Percentiles rank a stretch among this genome's conserved stretches.
phyloP scores from a whole-genome alignment of 2,113 vertebrate species.

The Rhizomys pruinosus region DNA sequence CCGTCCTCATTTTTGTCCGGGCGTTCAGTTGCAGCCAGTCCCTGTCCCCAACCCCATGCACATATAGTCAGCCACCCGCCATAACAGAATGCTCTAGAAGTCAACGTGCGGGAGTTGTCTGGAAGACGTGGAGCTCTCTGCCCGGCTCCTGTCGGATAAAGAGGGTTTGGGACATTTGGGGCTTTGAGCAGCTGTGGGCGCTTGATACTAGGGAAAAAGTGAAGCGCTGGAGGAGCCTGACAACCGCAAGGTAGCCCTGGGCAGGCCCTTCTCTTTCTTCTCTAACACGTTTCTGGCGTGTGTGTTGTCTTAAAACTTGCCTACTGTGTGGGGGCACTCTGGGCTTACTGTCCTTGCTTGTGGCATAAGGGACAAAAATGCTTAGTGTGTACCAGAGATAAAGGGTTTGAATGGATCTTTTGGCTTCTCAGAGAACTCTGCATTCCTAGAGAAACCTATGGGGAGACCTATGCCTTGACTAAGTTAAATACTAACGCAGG shows the following conservation, averaged over 20 bases:
- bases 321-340: too few relatives aligned
- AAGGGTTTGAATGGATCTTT: neutral
- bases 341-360: neutral
- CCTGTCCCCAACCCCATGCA: neutral
- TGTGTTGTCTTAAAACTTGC: neutral
- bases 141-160: too few relatives aligned
- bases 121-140: neutral
- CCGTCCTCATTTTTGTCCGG: neutral
- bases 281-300: neutral
- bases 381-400: too few relatives aligned
- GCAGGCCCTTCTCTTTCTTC: neutral
- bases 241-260: neutral
- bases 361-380: neutral
- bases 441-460: neutral
- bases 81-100: conserved; percentile 77
- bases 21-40: neutral
- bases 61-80: conserved; percentile 55
- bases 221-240: neutral
- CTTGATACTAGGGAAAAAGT: neutral
- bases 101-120: conserved; percentile 37
- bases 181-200: neutral
- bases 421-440: neutral
- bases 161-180: neutral
- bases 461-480: neutral
- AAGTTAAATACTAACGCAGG: neutral